A percentile compares a stretch with the other conserved stretches of the same genome.
These are phyloP conservation scores for Sussaba pulchella DNA, from an alignment of 2,888 invertebrate species.

Conservation along the genomic window DNA sequence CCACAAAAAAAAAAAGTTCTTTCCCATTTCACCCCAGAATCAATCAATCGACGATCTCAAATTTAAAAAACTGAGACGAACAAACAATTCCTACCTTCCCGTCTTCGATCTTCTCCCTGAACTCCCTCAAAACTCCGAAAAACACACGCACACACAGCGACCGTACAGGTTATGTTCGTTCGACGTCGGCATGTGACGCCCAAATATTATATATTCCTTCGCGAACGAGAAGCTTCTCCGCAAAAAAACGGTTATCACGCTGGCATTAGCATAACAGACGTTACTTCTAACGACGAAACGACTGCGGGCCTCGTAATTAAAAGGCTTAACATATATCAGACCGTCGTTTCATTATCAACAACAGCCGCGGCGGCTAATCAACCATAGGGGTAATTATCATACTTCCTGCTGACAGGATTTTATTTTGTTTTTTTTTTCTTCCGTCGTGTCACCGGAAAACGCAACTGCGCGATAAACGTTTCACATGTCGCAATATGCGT, in stretches of 20 bases:
- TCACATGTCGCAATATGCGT: constrained; percentile 9
- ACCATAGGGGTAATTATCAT: constrained; percentile 79
- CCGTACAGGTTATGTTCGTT: constrained; percentile 43
- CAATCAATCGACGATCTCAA: too few species aligned
- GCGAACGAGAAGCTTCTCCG: constrained; percentile 40
- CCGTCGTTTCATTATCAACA: constrained; percentile 76
- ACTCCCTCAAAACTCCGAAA: background rate
- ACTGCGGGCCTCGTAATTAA: constrained; percentile 49
- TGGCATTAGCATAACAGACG: constrained; percentile 70
- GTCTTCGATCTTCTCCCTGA: background rate
- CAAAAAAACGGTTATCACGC: constrained; percentile 35
- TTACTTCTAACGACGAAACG: constrained; percentile 42
- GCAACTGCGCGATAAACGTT: constrained; percentile 53
- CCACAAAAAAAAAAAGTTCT: too few species aligned
- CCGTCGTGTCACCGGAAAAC: constrained; percentile 64
- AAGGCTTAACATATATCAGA: constrained; percentile 73
- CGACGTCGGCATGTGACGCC: constrained; percentile 40
- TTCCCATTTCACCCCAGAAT: too few species aligned
- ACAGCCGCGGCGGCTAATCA: constrained; percentile 70
- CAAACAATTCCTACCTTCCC: background rate
- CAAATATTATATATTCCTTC: constrained; percentile 38
- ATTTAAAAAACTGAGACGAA: background rate
- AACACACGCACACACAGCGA: constrained; percentile 21
- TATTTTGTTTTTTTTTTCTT: too few species aligned
- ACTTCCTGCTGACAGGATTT: constrained; percentile 73